Base-by-base conservation (phyloP, 2,888 invertebrate species). In the Escarpia spicata region DNA sequence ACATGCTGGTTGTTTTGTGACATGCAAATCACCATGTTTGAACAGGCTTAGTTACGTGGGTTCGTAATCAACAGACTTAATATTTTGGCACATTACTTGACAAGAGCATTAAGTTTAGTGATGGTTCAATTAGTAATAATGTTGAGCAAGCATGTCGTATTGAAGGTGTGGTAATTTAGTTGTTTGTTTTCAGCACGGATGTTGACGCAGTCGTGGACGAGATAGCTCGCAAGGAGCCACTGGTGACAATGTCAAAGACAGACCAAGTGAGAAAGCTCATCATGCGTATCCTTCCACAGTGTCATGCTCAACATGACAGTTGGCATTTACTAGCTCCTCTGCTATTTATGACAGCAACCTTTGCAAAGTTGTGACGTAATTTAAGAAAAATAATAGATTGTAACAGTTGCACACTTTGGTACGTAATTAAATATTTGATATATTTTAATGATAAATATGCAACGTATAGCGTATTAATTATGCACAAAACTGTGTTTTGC, bases 251-350 rank as follows among this genome's bases (percentile, higher is more conserved):
- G 43, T 95, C 96, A 2, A 96, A 96, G 94, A 94, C 95, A 89
- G 96, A 96, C 45, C 96, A 96, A 96, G 96, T 96, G 45, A 94
- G 95, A 89, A 96, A 96, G 94, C 95, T 96, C 26, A 95, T 96
- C 45, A 94, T 94, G 90, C 95, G 96, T 96, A 96, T 96, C 95
- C 95, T 95, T 52, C 12, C 52, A 9, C 15, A 15, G 15, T 9
- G 52, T 52, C 15, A 9, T 15, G 8, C 52, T 52, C 9, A 9
- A 52, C 52, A 75, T 26, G 3, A n/a, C 2, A 19, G 3, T 75
- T 75, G 75, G 6, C 75, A 26, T 75, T n/a, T 75, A 6, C 26
- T 26, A 26, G 75, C 75, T 52, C 52, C 52, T 52, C 12, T 52
- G 75, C 6, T 26, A 75, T 75, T 75, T 26, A 75, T 26, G 75